Percentiles rank a stretch among this genome's conserved stretches.
Conservation (phyloP, 64 coral and sea anemone species). For the Dendronephthya gigantea region DNA sequence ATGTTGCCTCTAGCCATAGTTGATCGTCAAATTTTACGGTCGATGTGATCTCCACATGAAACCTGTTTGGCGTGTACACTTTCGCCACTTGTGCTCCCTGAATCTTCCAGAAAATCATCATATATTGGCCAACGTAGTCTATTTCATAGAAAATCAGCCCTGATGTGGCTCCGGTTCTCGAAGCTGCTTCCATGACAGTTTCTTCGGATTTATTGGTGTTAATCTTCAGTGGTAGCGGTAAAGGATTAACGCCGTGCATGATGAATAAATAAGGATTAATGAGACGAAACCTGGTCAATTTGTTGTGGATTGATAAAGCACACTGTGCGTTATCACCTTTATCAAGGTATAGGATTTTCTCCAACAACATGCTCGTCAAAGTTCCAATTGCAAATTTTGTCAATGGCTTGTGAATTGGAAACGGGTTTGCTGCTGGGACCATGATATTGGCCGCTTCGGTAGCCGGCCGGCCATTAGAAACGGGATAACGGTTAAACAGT, state of each 20-base stretch:
- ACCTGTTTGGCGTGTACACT: background rate
- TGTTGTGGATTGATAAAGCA: background rate
- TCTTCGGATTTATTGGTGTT: background rate
- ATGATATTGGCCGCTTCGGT: background rate
- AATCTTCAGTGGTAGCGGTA: background rate
- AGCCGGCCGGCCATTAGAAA: background rate
- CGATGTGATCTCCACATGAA: background rate
- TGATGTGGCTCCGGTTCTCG: background rate
- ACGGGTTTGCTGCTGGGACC: background rate
- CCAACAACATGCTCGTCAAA: background rate
- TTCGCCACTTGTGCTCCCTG: background rate
- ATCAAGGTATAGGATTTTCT: background rate
- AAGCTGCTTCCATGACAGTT: background rate
- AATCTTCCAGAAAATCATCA: background rate
- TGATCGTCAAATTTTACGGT: background rate
- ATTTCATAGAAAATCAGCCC: slow-evolving; percentile 3
- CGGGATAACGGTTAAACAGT: background rate
- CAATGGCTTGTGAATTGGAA: background rate
- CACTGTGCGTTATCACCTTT: background rate
- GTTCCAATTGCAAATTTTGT: background rate
- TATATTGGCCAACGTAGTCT: background rate
- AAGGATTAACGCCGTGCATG: background rate
- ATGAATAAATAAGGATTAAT: background rate
- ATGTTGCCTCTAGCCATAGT: background rate
- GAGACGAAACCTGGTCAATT: background rate